phyloP scores from a whole-genome alignment of 2,113 vertebrate species.

The Panurus biarmicus region DNA sequence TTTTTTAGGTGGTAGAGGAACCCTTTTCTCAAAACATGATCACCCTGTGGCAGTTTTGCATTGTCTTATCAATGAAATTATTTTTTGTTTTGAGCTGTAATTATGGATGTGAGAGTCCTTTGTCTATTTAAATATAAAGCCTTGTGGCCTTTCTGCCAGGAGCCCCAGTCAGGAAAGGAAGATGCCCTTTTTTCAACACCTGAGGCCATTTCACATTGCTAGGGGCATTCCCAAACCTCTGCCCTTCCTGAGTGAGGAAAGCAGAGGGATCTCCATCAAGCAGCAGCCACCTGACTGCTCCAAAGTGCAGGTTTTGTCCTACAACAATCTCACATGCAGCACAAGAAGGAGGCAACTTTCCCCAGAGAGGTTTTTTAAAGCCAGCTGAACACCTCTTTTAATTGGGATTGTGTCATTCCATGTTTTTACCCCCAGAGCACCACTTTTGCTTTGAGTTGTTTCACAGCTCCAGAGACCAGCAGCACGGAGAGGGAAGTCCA shows the following conservation, averaged over 20 bases:
- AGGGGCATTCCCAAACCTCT: neutral
- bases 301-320: neutral
- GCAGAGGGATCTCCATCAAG: neutral
- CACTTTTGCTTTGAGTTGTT: neutral
- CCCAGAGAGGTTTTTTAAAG: neutral
- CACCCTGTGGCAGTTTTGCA: neutral
- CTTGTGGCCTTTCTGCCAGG: neutral
- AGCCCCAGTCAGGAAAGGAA: neutral
- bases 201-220: neutral
- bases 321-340: accelerated
- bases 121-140: neutral
- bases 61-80: neutral
- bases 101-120: neutral
- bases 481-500: neutral
- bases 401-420: neutral
- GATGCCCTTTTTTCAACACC: neutral
- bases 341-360: neutral
- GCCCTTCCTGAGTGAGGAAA: neutral
- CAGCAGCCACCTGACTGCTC: neutral
- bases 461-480: neutral
- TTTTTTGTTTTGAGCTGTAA: neutral
- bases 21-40: neutral
- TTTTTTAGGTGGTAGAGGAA: neutral
- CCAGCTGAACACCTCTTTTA: accelerated
- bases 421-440: neutral